Conservation (phyloP, 2,113 vertebrate genomes). For the Formicarius rufipectus region DNA sequence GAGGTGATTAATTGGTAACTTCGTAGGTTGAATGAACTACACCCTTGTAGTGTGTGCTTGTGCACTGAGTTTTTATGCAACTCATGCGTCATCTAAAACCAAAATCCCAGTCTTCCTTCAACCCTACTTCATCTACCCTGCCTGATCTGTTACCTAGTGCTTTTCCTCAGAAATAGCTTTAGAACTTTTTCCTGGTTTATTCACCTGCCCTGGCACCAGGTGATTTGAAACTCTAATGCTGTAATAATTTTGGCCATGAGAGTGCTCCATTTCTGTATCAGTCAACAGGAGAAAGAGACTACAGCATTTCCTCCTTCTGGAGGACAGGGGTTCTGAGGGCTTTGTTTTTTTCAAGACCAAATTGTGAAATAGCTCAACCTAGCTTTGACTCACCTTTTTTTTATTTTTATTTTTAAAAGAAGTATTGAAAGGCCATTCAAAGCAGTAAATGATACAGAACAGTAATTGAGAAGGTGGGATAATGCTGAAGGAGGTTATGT, state of each 20-base stretch:
- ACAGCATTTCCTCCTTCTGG: neutral
- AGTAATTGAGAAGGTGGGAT: neutral
- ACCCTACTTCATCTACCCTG: constrained; percentile 29
- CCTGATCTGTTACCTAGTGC: neutral
- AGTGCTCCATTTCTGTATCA: neutral
- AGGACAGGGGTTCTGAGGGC: neutral
- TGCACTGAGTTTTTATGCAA: constrained; percentile 42
- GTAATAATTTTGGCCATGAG: neutral
- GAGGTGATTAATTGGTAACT: neutral
- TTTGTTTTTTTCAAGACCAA: constrained; percentile 18
- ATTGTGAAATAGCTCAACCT: neutral
- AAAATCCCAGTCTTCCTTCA: constrained; percentile 61
- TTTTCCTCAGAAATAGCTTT: constrained; percentile 27
- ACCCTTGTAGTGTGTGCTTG: neutral
- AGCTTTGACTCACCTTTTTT: neutral
- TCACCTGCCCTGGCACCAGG: neutral
- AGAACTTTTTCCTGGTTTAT: neutral
- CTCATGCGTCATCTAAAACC: constrained; percentile 58
- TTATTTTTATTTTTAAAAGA: neutral
- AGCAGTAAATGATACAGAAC: neutral
- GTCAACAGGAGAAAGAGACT: neutral
- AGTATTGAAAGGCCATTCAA: neutral
- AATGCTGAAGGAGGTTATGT: neutral
- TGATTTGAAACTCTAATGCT: neutral
- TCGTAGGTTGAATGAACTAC: neutral